These are phyloP conservation scores for Isaurus tuberculatus DNA, from an alignment of 92 coral and sea anemone species.

Conservation along the genomic window DNA sequence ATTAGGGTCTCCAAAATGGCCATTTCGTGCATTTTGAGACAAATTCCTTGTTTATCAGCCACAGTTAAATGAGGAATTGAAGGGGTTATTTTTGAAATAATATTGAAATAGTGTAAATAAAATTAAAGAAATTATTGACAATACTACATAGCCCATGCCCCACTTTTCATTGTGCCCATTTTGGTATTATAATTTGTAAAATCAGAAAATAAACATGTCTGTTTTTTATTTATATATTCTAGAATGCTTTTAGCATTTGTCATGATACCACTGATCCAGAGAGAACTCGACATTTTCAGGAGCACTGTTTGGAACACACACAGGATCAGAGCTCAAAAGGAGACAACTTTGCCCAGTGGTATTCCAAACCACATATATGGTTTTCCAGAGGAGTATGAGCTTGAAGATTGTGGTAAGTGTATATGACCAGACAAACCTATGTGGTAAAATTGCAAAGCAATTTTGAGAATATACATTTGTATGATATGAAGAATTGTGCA, in stretches of 20 bases:
- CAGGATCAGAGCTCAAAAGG: slow-evolving; percentile 37
- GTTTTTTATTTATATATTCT: slow-evolving; percentile 28
- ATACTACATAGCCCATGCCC: neutral
- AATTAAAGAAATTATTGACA: neutral
- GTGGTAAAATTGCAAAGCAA: slow-evolving; percentile 24
- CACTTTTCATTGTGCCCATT: neutral
- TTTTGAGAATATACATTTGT: slow-evolving; percentile 22
- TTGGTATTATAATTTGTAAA: slow-evolving; percentile 21
- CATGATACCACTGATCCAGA: slow-evolving; percentile 36
- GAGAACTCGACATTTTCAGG: slow-evolving; percentile 36
- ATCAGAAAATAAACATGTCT: slow-evolving; percentile 18
- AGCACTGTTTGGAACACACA: slow-evolving; percentile 32
- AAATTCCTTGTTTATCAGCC: too few relatives aligned
- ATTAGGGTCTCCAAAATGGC: too few relatives aligned
- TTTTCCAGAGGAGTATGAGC: slow-evolving; percentile 7
- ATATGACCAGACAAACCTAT: slow-evolving; percentile 29
- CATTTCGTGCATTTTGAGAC: too few relatives aligned
- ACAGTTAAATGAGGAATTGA: too few relatives aligned
- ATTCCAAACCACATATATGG: slow-evolving; percentile 2
- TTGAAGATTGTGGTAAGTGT: slow-evolving; percentile 32
- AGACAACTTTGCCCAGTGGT: slow-evolving; percentile 20
- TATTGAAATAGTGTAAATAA: neutral
- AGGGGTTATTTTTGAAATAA: neutral
- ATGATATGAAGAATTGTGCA: slow-evolving; percentile 25
- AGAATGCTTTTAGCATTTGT: slow-evolving; percentile 37